Evolutionary conservation across 2,113 vertebrate species (phyloP), one percentile per base, ranked within the genome.

Genomic region (Ptyas mucosa): DNA sequence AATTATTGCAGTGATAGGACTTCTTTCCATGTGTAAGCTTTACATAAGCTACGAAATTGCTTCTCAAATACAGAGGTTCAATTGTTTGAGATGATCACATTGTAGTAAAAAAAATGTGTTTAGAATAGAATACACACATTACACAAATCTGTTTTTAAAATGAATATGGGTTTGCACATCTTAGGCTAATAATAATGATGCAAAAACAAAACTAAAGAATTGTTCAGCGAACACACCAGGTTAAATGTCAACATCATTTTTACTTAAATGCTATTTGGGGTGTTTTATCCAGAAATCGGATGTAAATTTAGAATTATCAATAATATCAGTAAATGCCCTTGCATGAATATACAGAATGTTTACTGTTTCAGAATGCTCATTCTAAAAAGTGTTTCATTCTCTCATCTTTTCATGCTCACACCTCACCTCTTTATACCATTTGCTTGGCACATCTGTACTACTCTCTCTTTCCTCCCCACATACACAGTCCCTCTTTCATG

Each of bases 401-500:
- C 97, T 97, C 94, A 0, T 97, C 97, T 98, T 97, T 97, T 94
- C 97, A 97, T 98, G 97, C 97, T 98, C 97, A 97, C 94, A 87
- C 95, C 96, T 98, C 85, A 97, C 96, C 96, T 96, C 96, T 93
- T 90, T 94, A 96, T 97, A 97, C 97, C 97, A 97, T 97, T 97
- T 61, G 87, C 96, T 98, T 98, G 98, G 97, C 97, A 89, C 94
- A 96, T 97, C 98, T 97, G 58, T 95, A 96, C 86, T 97, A 96
- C 97, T 97, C 96, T 98, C 94, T 97, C 97, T 97, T 96, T 97
- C 97, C 94, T 97, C 97, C 95, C 97, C 95, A 97, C 96, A 96
- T 97, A 94, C 97, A 97, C 97, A 99, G 99, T 99, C 99, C 97
- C 98, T 99, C 95, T 99, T 99, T 97, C 99, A 99, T 92, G 99